Conservation (phyloP, 2,888 invertebrate species). For the Philopedon plagiatum region DNA sequence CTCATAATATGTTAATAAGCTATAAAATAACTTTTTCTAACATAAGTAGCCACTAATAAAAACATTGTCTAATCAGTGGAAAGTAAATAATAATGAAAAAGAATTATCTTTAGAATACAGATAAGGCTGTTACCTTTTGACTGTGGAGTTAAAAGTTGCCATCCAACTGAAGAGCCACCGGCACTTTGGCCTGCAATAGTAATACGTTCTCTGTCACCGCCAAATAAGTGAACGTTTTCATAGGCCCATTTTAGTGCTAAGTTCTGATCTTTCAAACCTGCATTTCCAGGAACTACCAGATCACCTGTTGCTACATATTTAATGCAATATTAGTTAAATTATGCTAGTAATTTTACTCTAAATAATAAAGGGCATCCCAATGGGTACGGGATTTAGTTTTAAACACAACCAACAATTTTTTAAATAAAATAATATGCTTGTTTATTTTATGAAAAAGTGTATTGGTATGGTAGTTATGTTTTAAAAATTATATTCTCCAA, state of each 20-base stretch:
- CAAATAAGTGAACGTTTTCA: conserved; percentile 56
- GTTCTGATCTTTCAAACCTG: conserved; percentile 57
- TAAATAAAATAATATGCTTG: too few species aligned
- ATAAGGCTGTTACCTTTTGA: conserved; percentile 49
- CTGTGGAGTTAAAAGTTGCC: conserved; percentile 51
- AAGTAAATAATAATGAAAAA: too few species aligned
- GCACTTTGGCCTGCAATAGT: conserved; percentile 58
- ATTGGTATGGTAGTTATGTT: too few species aligned
- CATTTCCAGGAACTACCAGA: conserved; percentile 55
- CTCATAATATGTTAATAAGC: too few species aligned
- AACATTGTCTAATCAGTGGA: too few species aligned
- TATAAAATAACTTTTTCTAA: too few species aligned
- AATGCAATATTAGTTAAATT: background rate
- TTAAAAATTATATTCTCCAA: too few species aligned
- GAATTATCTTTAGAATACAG: too few species aligned
- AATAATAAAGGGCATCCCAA: background rate
- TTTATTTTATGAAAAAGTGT: too few species aligned
- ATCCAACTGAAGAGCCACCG: conserved; percentile 55
- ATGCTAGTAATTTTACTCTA: background rate
- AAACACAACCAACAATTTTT: too few species aligned
- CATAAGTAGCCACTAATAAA: too few species aligned
- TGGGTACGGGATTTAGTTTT: too few species aligned
- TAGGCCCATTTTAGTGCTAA: conserved; percentile 56
- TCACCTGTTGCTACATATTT: conserved; percentile 52
- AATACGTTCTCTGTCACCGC: conserved; percentile 56